phyloP scores from a whole-genome alignment of 2,888 invertebrate genomes.

The Mimachlamys varia region DNA sequence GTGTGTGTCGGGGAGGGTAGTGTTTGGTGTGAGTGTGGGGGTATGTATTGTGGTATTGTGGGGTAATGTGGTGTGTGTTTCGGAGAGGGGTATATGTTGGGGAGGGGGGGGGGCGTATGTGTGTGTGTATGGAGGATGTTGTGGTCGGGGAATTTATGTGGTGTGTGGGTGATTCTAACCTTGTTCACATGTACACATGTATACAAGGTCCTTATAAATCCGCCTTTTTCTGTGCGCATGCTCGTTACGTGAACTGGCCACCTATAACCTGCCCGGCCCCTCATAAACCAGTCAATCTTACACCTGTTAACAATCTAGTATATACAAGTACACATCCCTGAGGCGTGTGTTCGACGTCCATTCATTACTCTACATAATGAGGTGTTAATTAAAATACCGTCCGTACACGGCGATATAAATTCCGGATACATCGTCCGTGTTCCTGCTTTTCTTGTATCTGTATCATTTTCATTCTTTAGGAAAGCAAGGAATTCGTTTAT shows the following conservation, averaged over 20 bases:
- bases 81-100: too few species aligned
- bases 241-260: background rate
- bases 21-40: too few species aligned
- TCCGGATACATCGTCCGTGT: background rate
- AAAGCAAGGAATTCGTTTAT: too few species aligned
- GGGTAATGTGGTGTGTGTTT: too few species aligned
- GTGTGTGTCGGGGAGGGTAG: too few species aligned
- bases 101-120: too few species aligned
- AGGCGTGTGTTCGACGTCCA: background rate
- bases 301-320: background rate
- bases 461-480: background rate
- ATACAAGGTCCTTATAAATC: background rate
- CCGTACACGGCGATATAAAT: background rate
- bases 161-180: too few species aligned
- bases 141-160: too few species aligned
- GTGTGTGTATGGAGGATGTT: too few species aligned
- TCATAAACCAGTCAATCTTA: background rate
- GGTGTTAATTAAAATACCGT: conserved; percentile 28
- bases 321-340: too few species aligned
- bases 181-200: too few species aligned
- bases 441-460: background rate
- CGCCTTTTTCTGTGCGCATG: background rate
- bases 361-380: background rate
- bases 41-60: too few species aligned
- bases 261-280: background rate